Conservation (phyloP, 2,888 invertebrate species). For the Hydrotaea diabolus region DNA sequence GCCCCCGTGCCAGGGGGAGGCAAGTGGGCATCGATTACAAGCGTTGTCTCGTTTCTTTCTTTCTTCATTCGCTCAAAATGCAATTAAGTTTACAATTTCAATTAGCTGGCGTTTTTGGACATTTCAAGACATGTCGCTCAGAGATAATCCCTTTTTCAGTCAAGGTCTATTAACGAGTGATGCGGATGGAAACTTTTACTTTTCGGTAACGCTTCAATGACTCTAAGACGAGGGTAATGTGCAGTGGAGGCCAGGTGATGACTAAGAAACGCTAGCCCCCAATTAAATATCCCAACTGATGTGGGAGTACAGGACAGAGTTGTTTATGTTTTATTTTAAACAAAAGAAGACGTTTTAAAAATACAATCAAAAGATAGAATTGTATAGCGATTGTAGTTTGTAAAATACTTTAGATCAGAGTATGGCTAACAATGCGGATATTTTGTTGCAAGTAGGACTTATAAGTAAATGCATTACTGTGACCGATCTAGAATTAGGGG, state of each 20-base stretch:
- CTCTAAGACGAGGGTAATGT: background rate
- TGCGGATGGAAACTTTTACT: conserved; percentile 23
- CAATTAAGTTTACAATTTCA: conserved; percentile 38
- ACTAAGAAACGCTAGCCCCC: no score
- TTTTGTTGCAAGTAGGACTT: no score
- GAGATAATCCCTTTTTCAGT: conserved; percentile 43
- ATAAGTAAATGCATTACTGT: no score
- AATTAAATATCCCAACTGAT: no score
- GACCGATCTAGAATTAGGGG: no score
- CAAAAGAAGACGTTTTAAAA: no score
- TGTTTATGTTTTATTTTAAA: no score
- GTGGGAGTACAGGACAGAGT: background rate
- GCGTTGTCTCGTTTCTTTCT: conserved; percentile 13
- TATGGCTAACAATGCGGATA: no score
- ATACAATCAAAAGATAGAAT: background rate
- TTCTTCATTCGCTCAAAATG: conserved; percentile 27
- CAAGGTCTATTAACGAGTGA: conserved; percentile 31
- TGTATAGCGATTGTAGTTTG: background rate
- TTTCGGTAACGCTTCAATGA: conserved; percentile 12
- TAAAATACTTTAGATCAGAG: no score
- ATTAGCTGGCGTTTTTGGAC: conserved; percentile 23
- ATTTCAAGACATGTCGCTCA: background rate
- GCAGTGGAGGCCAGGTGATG: background rate
- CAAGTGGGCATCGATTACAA: conserved; percentile 26
- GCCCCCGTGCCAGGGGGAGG: background rate